Evolutionary conservation across 2,888 invertebrate genomes (phyloP).

Genomic region (Homarus gammarus): DNA sequence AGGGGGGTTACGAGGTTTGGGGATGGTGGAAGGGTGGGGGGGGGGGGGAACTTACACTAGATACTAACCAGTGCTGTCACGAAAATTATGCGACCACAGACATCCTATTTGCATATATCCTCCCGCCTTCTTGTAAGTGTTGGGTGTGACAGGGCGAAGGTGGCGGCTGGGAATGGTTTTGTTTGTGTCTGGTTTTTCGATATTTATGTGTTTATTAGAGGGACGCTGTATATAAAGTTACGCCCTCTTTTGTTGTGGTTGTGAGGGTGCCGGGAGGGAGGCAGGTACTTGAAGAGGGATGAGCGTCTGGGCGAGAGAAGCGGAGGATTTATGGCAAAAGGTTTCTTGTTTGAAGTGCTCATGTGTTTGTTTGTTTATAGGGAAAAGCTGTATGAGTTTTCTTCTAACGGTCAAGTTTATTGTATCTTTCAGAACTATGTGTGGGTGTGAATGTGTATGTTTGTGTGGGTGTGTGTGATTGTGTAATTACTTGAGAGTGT

Average conservation of each 20-base stretch:
- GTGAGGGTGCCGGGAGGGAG: neutral
- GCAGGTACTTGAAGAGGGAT: neutral
- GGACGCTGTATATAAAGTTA: neutral
- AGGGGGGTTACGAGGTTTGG: too few relatives aligned
- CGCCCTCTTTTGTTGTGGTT: neutral
- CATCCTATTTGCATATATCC: conserved; percentile 43
- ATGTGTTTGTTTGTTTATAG: too few relatives aligned
- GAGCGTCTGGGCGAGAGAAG: neutral
- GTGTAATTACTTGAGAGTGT: too few relatives aligned
- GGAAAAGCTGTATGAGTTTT: too few relatives aligned
- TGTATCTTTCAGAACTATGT: too few relatives aligned
- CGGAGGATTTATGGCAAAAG: too few relatives aligned
- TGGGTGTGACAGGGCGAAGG: neutral
- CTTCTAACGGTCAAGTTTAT: too few relatives aligned
- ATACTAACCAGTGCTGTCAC: neutral
- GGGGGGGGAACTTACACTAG: neutral
- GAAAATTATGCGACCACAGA: neutral
- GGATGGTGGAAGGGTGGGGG: neutral
- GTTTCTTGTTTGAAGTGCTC: too few relatives aligned
- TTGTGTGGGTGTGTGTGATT: too few relatives aligned
- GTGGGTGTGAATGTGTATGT: too few relatives aligned
- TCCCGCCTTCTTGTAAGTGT: neutral
- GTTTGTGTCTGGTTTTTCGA: neutral
- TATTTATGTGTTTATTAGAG: neutral
- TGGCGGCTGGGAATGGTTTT: neutral